Evolutionary conservation across 2,888 invertebrate genomes (phyloP).

Genomic region (Acrocyrtus sp.): DNA sequence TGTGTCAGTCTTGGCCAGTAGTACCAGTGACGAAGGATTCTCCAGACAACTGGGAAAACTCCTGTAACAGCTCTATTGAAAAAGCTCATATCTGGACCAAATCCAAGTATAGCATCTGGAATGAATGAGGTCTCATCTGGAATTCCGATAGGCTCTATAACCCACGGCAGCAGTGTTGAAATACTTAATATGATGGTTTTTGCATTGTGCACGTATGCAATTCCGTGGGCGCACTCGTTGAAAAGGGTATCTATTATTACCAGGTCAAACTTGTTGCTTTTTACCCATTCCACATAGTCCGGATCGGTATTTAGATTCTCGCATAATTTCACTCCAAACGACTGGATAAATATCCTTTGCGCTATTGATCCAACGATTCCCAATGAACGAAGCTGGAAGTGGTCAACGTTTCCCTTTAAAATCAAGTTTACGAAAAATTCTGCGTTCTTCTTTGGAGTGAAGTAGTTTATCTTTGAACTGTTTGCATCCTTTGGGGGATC

Average conservation of each 20-base stretch:
- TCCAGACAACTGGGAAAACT: constrained; percentile 30
- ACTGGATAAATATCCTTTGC: background rate
- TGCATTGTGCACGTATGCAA: background rate
- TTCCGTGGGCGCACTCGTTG: constrained; percentile 47
- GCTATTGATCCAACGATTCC: no score
- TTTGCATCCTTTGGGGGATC: background rate
- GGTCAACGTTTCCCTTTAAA: no score
- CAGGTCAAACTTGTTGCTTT: constrained; percentile 11
- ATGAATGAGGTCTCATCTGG: constrained; percentile 37
- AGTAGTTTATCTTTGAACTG: background rate
- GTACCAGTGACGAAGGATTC: constrained; percentile 10
- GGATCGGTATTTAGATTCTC: constrained; percentile 8
- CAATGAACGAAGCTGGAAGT: no score
- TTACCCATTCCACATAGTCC: constrained; percentile 24
- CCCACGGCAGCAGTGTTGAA: background rate
- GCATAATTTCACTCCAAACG: constrained; percentile 12
- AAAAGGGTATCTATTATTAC: constrained; percentile 30
- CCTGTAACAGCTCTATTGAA: constrained; percentile 21
- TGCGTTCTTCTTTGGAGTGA: background rate
- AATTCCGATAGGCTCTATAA: background rate
- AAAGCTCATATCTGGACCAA: constrained; percentile 20
- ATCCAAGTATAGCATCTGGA: constrained; percentile 9
- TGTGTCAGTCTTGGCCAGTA: constrained; percentile 10
- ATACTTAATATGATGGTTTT: constrained; percentile 2
- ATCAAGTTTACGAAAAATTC: background rate